phyloP scores from a whole-genome alignment of 2,797 vertebrate genomes.

The Scolopax rusticola region DNA sequence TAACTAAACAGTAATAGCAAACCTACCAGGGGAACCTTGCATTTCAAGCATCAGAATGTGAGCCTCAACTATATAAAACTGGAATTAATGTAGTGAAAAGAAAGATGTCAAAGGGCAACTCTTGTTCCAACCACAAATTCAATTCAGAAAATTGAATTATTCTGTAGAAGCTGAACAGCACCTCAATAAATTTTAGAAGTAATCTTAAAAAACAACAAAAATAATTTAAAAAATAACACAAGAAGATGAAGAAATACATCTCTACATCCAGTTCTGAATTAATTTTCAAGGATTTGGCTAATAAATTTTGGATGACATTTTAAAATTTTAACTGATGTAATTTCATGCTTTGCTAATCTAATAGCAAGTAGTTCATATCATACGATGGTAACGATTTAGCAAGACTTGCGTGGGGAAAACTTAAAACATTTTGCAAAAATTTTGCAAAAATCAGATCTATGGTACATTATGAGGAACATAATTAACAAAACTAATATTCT shows the following conservation, averaged over 20 bases:
- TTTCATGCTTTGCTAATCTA: not conserved
- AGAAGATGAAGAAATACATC: not conserved
- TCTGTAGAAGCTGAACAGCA: not conserved
- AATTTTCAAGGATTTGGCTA: not conserved
- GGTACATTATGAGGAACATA: not conserved
- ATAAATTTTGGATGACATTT: not conserved
- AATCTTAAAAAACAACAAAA: not conserved
- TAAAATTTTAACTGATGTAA: not conserved
- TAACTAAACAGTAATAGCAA: not conserved
- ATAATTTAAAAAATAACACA: not conserved
- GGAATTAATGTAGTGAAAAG: not conserved
- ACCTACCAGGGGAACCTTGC: rapidly evolving
- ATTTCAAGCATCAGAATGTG: not conserved
- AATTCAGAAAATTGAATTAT: not conserved
- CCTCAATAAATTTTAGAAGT: not conserved
- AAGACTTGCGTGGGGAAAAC: not conserved
- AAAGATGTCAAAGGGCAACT: not conserved
- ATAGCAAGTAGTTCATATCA: not conserved
- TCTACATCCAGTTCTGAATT: not conserved
- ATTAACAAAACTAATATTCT: not conserved
- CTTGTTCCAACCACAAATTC: not conserved
- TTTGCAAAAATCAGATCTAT: not conserved
- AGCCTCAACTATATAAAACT: not conserved
- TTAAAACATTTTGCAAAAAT: not conserved
- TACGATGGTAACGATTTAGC: not conserved